phyloP scores from a whole-genome alignment of 2,113 vertebrate species.

The Mastomys coucha region DNA sequence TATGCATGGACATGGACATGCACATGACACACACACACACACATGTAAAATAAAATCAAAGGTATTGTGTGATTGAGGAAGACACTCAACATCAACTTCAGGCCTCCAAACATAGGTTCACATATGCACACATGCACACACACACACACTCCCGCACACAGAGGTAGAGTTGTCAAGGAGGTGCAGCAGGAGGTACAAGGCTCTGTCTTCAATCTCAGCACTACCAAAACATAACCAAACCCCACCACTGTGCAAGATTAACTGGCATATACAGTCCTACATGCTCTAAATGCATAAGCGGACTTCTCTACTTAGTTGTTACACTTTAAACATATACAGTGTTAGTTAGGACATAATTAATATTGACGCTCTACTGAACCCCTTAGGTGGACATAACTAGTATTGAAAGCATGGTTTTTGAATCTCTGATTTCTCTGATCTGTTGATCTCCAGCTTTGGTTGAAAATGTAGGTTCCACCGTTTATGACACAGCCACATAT shows the following conservation, averaged over 20 bases:
- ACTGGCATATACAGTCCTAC: not conserved
- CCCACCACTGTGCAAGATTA: not conserved
- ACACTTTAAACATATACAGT: not conserved
- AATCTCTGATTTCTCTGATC: not conserved
- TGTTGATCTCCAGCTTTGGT: not conserved
- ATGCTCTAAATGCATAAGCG: not conserved
- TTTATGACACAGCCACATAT: not conserved
- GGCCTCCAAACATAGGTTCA: not conserved
- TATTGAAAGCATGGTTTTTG: not conserved
- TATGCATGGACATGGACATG: too few relatives aligned
- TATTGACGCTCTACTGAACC: not conserved
- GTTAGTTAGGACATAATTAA: not conserved
- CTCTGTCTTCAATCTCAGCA: not conserved
- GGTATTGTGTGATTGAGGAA: not conserved
- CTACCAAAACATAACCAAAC: too few relatives aligned
- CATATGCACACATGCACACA: not conserved
- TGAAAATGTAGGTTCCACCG: not conserved
- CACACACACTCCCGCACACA: not conserved
- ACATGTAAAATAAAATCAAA: not conserved
- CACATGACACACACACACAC: not conserved
- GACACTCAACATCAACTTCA: not conserved
- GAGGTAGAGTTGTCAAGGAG: too few relatives aligned
- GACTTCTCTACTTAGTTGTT: not conserved
- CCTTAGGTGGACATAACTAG: not conserved
- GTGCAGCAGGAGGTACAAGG: not conserved